Evolutionary conservation across 1,140 invertebrate genomes (phyloP), one percentile per base, ranked within the genome.

Genomic region (Apocrypta bakeri): DNA sequence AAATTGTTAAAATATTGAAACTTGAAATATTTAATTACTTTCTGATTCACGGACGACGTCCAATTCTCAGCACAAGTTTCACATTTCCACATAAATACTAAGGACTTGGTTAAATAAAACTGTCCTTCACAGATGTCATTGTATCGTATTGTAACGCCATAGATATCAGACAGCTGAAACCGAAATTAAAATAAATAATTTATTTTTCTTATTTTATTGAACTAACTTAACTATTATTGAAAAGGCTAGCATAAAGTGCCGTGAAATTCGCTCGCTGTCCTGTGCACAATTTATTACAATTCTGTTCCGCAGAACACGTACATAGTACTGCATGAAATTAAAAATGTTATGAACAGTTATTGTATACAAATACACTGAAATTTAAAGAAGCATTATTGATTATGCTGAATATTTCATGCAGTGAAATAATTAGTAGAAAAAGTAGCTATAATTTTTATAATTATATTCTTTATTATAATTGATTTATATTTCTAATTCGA

Each of bases 171-270:
- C 3, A 73, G 11, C 40, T 73, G 24, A 6, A 42, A 73, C 24
- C 24, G n/a, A 24, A 48, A 21, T 24, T 25, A 40, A 73, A 42
- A 11, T 25, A 8, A 25, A 42, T 7, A 11, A 42, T n/a, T 29
- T 73, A 37, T 29, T 48, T 37, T 9, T 24, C 40, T 24, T 73
- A 48, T 42, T 40, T 73, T 9, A 73, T 14, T 11, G 71, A 37
- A 42, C 14, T 24, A 8, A 73, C 40, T n/a, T n/a, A 42, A 42
- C 71, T 73, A 24, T 73, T 37, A 31, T 73, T 73, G 2, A 73
- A 24, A 73, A 73, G 29, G 37, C 71, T 73, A 27, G 21, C 0
- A 48, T 1, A 48, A 17, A 14, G 25, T 11, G 21, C 71, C 42
- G 48, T 3, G 4, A 40, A 7, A 8, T 7, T 1, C 48, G 37